Base-by-base conservation (phyloP, 2,888 invertebrate species). In the Idaea straminata region DNA sequence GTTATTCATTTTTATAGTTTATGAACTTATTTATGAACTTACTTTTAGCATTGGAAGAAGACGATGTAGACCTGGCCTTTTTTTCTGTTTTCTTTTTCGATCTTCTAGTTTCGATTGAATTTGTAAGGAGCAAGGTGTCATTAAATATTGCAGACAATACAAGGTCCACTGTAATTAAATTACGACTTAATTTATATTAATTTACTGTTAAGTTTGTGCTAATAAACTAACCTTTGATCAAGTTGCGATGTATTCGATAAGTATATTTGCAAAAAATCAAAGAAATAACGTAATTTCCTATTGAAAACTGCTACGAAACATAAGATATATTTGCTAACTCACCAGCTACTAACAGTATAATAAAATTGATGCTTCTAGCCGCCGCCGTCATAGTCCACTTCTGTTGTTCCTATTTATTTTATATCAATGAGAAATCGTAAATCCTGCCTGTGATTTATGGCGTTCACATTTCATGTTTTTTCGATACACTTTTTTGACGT, bases 381-480 rank as follows among this genome's bases (percentile, higher is more conserved):
- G 36, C 36, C 36, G 36, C 47, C 47, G 5, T 47, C 47, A 47
- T 47, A 47, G 6, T 47, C 47, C 13, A 47, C 10, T 47, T 13
- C 13, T 47, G 47, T 10, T 47, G 47, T 47, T 2, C 25, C 25
- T 25, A 47, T 47, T 47, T 47, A 38, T 35, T 62, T 57, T 61
- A 64, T 63, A 16, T 63, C 67, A 66, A 73, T 67, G 69, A 71
- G 69, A 71, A 72, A 74, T 80, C 78, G 74, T 79, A 80, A 80
- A 80, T 77, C 67, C 65, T 67, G 69, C 67, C 68, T 69, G 63
- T 66, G 71, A 75, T 80, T 81, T 81, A 81, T 78, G 68, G 78
- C 64, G 65, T 67, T 73, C 68, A 73, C 70, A 72, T 75, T 72
- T 75, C 72, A 75, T 71, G 75, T 72, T 78, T 76, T 78, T 79